A percentile compares a stretch with the other conserved stretches of the same genome.
Evolutionary conservation across 1,140 invertebrate genomes (phyloP).

Genomic region (Thalassaphorura encarpata): DNA sequence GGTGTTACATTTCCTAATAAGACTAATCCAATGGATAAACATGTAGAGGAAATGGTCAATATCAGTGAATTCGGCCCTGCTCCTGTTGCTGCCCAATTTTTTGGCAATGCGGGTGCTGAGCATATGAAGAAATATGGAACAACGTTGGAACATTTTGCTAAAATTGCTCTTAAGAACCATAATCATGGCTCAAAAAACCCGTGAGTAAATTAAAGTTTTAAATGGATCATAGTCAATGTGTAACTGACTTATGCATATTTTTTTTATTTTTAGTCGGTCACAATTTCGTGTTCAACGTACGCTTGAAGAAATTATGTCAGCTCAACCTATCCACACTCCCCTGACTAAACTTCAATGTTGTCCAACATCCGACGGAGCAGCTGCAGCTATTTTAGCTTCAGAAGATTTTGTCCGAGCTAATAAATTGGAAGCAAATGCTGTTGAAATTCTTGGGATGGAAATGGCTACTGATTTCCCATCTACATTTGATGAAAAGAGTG

Average conservation of each 20-base stretch:
- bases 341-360: constrained; percentile 94
- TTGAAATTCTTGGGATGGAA: constrained; percentile 93
- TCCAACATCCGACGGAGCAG: constrained; percentile 92
- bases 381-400: constrained; percentile 78
- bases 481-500: constrained; percentile 72
- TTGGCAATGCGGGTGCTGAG: constrained; percentile 91
- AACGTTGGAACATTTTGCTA: constrained; percentile 83
- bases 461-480: constrained; percentile 84
- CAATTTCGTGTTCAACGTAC: constrained; percentile 85
- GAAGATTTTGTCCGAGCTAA: constrained; percentile 80
- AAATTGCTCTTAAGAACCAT: constrained; percentile 97
- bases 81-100: constrained; percentile 88
- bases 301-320: constrained; percentile 76
- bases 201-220: constrained; percentile 46
- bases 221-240: not conserved
- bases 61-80: constrained; percentile 62
- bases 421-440: constrained; percentile 69
- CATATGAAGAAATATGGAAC: constrained; percentile 98
- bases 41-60: constrained; percentile 75
- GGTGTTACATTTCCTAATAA: constrained; percentile 67
- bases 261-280: constrained; percentile 57
- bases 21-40: constrained; percentile 87
- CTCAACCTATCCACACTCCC: constrained; percentile 74
- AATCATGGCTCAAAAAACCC: constrained; percentile 94
- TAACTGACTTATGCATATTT: not conserved